Evolutionary conservation across 2,113 vertebrate species (phyloP), one percentile per base, ranked within the genome.

Genomic region (Pomatostomus ruficeps): DNA sequence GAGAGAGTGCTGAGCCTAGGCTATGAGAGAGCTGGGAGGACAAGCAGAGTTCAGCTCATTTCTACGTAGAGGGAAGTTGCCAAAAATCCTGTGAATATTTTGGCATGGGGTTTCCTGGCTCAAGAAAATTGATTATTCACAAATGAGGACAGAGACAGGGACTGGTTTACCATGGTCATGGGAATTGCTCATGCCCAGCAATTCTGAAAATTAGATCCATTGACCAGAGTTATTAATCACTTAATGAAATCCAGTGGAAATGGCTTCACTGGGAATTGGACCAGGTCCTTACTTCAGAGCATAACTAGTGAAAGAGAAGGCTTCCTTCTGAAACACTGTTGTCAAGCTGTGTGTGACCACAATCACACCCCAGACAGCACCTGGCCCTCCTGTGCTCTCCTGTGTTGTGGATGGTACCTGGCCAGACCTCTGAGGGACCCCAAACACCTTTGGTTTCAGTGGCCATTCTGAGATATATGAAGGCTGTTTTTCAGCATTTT

Each of bases 381-480:
- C 21, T 21, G 67, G 46, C 26, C 28, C 29, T 46, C 18, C 26
- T 14, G 5, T 1, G 33, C 35, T 62, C 33, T 25, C 13, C 43
- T 1, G 1, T 3, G 26, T 0, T 24, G 55, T 8, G 72, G 19
- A 5, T 1, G 51, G n/a, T 0, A 3, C 18, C n/a, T 0, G 3
- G 25, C 14, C 3, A 3, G 14, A 33, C 45, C 35, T 40, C 59
- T 20, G 35, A 77, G 65, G 42, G 22, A 31, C 51, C 49, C 16
- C 6, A 1, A 22, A 3, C 7, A 14, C 51, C 40, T 38, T 22
- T 12, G 31, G 12, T 43, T 8, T 51, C 80, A 28, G 58, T 24
- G 63, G n/a, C 58, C 29, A 9, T 21, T 25, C 12, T 45, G 26
- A 81, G 57, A 45, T 3, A 51, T 35, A 4, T 1, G 16, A 19